Base-by-base conservation (phyloP, 2,113 vertebrate species). In the Alligator sinensis region DNA sequence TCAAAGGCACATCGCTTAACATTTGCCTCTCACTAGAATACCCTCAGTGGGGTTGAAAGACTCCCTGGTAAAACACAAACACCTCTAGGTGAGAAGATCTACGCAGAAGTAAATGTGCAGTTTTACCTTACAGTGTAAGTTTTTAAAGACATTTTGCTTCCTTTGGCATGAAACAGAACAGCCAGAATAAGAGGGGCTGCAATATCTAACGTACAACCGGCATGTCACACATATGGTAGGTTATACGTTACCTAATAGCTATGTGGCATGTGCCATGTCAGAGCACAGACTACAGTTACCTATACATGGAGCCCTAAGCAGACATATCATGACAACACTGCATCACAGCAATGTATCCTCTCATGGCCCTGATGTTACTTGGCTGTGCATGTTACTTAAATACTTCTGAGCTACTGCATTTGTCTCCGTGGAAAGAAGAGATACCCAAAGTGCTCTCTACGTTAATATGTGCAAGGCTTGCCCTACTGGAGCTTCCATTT, bases 1-100 rank as follows among this genome's bases (percentile, higher is more conserved):
- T 57, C 25, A 0, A 0, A 13, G 6, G 25, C 5, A 16, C n/a
- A 1, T 0, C 27, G 63, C 64, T 34, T 72, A 76, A 30, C 34
- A 18, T 3, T 12, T 4, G 55, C 1, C 9, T 55, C 25, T 75
- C 38, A 16, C 72, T 14, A 30, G n/a, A 30, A 30, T 28, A 70
- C n/a, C n/a, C n/a, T 11, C 47, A 9, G 4, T 74, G 72, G 38
- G 72, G 72, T 18, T 17, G 17, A 18, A 17, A 30, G n/a, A 68
- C 28, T 9, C n/a, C 30, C n/a, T 10, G 34, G 62, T 28, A 28
- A 9, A 70, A n/a, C 66, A 68, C 8, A 75, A 15, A 54, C 72
- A 16, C 72, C 38, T 24, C 25, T 27, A 54, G 25, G 5, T 25
- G 14, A 10, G 24, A 75, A 38, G 22, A 54, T 15, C 66, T 66